Percentiles rank a stretch among this genome's conserved stretches.
These are phyloP conservation scores for Neocrepidodera transversa DNA, from an alignment of 2,888 invertebrate species.

Conservation along the genomic window DNA sequence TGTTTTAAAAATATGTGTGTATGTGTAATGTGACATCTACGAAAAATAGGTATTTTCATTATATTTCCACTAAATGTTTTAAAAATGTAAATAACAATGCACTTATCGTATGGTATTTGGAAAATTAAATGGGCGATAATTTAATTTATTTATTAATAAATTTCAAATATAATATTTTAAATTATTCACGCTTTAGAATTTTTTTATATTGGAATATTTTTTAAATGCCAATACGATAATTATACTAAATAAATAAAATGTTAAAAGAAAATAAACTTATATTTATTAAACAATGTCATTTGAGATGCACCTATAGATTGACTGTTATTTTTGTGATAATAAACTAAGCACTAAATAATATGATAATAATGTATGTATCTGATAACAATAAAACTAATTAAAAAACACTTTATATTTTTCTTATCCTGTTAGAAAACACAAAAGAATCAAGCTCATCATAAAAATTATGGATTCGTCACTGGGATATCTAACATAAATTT, in stretches of 20 bases:
- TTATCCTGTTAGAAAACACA: too few species aligned
- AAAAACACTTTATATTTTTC: background rate
- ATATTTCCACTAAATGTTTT: conserved; percentile 27
- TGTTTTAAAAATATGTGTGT: conserved; percentile 23
- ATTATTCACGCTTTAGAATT: background rate
- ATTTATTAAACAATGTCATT: conserved; percentile 33
- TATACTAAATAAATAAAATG: conserved; percentile 31
- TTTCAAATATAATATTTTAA: too few species aligned
- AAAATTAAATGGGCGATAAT: background rate
- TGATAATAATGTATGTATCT: conserved; percentile 28
- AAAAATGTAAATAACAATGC: conserved; percentile 30
- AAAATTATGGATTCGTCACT: conserved; percentile 7
- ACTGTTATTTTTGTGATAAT: conserved; percentile 44
- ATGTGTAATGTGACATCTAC: conserved; percentile 15
- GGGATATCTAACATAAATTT: conserved; percentile 11
- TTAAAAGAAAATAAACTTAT: conserved; percentile 31
- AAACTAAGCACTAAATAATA: conserved; percentile 34
- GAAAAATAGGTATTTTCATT: conserved; percentile 23
- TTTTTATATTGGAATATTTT: background rate
- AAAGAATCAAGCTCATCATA: background rate
- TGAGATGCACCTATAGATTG: conserved; percentile 41
- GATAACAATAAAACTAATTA: conserved; percentile 22
- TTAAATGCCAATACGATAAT: conserved; percentile 3
- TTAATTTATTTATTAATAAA: too few species aligned
- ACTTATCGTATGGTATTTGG: conserved; percentile 19